Evolutionary conservation across 1,140 invertebrate species (phyloP), one percentile per base, ranked within the genome.

Genomic region (Andricus grossulariae): DNA sequence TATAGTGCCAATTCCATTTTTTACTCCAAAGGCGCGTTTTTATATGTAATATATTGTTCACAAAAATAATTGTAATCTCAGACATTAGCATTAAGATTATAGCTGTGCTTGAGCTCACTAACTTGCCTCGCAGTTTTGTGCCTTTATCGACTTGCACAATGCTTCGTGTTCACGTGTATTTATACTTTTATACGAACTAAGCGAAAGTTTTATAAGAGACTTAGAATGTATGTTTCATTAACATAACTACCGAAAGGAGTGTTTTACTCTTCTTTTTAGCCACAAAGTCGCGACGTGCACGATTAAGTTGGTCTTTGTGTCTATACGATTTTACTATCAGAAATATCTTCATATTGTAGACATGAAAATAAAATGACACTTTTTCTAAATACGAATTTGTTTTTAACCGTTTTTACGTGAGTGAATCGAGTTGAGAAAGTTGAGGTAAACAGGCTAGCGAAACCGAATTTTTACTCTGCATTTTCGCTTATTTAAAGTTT

Each of bases 41-140:
- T 66, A 66, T 32, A 66, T 66, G 60, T 66, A 66, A 66, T 66
- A 66, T 66, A 66, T 39, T 66, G 2, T 66, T 66, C 60, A 39
- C 57, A 66, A 66, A 55, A 55, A 66, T 32, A 32, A 66, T 32
- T 66, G 60, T 66, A 66, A 66, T 66, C 60, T 66, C 60, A 66
- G 25, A 66, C 8, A 66, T 66, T 45, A 66, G 4, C 45, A 66
- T 66, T 66, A 66, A 66, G 60, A 45, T 66, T 16, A 12, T n/a
- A 66, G 39, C 21, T 66, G 60, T 39, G 60, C 60, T 25, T 39
- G 60, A 66, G 52, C 25, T 66, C 60, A 66, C 39, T 66, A 66
- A 66, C 60, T 66, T 66, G 60, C 60, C 60, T 66, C 60, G 45
- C 25, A 66, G 21, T 66, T 45, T 66, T 66, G 60, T 66, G 60